Base-by-base conservation (phyloP, 2,797 vertebrate species). In the Enteromius paludinosus region DNA sequence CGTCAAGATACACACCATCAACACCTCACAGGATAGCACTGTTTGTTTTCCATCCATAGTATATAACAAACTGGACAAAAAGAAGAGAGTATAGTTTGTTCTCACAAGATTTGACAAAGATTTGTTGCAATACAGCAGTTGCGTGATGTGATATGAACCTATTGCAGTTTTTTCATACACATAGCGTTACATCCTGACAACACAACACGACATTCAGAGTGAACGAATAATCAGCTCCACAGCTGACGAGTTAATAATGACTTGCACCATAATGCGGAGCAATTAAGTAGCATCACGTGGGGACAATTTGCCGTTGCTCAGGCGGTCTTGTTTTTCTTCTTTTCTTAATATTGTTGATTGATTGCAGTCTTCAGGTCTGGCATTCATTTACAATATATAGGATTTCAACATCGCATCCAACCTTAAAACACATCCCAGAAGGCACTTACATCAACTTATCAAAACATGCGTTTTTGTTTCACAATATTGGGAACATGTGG, bases 11-110 rank as follows among this genome's bases (percentile, higher is more conserved):
- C 78, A 84, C 70, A 81, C 76, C 52, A 84, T 56, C 75, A 64
- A 81, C 66, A 86, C 70, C 83, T 85, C 75, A 86, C 87, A 82
- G 45, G 64, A 82, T 45, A 70, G 30, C 62, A 87, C 72, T 78
- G 71, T 52, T 66, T 78, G 71, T 52, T 66, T 75, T 83, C 68
- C 65, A 59, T 66, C 49, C 49, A 82, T 56, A 75, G 72, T 82
- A 68, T 35, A 62, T 28, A 68, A 74, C 61, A 43, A 82, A 56
- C 59, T 62, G 14, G 71, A 84, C 28, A 41, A 49, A 83, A n/a
- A 35, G 28, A 18, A 59, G 38, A 47, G 35, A 41, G 72, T 64
- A 82, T 56, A 43, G 49, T 41, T 43, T 10, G 68, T 64, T 73
- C 17, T 78, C 61, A 84, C 70, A 71, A 45, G 64, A 28, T 68